Conservation (phyloP, 1,140 invertebrate species). For the Aporrectodea caliginosa region DNA sequence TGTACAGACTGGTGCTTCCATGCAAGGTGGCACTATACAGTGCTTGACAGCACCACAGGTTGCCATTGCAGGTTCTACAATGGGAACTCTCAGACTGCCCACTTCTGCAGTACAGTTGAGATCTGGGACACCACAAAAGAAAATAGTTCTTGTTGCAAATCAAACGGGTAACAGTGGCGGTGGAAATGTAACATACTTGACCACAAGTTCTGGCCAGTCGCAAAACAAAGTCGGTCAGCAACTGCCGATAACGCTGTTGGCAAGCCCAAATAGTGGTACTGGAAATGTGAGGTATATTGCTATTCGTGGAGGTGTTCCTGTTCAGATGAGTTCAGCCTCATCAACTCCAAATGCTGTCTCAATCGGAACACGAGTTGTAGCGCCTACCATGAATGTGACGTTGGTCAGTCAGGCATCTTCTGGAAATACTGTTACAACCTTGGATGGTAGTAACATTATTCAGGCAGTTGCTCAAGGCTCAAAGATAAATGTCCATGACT, state of each 20-base stretch:
- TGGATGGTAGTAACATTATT: neutral
- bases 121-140: neutral
- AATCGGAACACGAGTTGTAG: neutral
- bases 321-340: neutral
- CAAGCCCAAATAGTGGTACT: neutral
- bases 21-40: neutral
- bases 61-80: neutral
- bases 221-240: neutral
- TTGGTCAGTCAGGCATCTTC: neutral
- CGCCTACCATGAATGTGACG: neutral
- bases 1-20: neutral
- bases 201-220: neutral
- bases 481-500: neutral
- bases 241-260: neutral
- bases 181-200: neutral
- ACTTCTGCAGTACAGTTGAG: neutral
- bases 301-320: neutral
- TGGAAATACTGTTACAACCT: neutral
- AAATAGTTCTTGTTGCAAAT: constrained; percentile 1
- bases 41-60: neutral
- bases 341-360: neutral
- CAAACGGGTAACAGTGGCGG: neutral
- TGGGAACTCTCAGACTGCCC: neutral
- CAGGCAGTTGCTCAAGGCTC: neutral
- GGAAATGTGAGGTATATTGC: neutral